Percentiles rank a stretch among this genome's conserved stretches.
These are phyloP conservation scores for Schizopygopsis pylzovi DNA, from an alignment of 2,797 vertebrate species.

Conservation along the genomic window DNA sequence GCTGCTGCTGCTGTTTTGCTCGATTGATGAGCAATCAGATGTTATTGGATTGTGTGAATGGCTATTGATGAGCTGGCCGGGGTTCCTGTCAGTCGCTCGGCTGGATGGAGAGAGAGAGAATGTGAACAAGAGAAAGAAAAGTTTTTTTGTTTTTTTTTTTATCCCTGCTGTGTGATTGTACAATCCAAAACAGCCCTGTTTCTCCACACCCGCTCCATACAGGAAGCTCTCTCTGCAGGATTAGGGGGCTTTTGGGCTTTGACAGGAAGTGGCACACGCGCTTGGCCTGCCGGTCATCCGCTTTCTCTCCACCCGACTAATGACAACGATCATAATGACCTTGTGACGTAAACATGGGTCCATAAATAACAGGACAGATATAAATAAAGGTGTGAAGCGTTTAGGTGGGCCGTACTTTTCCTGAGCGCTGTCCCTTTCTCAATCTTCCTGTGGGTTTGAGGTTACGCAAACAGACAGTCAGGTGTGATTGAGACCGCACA, in stretches of 20 bases:
- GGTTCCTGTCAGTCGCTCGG: constrained; percentile 8
- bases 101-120: constrained; percentile 1
- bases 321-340: constrained; percentile 4
- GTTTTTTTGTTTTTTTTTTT: neutral
- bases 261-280: constrained; percentile 34
- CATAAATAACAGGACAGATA: constrained; percentile 29
- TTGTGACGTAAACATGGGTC: neutral
- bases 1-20: constrained; percentile 10
- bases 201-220: constrained; percentile 17
- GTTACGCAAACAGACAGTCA: constrained; percentile 47
- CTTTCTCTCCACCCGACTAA: constrained; percentile 21
- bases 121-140: neutral
- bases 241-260: neutral
- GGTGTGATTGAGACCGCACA: neutral
- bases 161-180: neutral
- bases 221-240: constrained; percentile 19
- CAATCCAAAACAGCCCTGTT: neutral
- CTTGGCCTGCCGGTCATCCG: neutral
- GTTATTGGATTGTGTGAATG: constrained; percentile 46
- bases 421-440: constrained; percentile 24
- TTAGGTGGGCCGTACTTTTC: constrained; percentile 36
- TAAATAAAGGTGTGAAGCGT: neutral
- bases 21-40: constrained; percentile 56
- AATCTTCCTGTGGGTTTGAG: constrained; percentile 40
- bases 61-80: constrained; percentile 52